Evolutionary conservation across 1,140 invertebrate species (phyloP).

Genomic region (Drosophila ambigua): DNA sequence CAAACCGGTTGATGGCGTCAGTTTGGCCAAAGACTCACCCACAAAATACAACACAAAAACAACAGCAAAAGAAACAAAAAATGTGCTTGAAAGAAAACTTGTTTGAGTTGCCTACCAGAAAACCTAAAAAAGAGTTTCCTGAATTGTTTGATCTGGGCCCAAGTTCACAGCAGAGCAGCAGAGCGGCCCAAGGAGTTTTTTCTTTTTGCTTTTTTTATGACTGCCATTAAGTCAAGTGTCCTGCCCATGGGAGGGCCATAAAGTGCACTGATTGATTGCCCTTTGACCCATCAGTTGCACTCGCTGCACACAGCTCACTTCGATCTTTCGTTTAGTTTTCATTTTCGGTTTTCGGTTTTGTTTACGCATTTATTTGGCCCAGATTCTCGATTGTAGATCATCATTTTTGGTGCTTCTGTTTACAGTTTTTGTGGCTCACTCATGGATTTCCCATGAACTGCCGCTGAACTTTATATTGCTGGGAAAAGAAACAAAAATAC

Average conservation of each 20-base stretch:
- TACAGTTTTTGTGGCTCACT: conserved; percentile 42
- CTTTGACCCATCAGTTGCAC: conserved; percentile 42
- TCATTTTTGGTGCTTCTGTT: conserved; percentile 14
- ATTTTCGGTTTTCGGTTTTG: conserved; percentile 34
- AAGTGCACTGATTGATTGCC: conserved; percentile 67
- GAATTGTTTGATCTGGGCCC: conserved; percentile 29
- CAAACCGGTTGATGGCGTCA: conserved; percentile 79
- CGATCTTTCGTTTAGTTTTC: conserved; percentile 40
- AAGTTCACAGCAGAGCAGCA: conserved; percentile 39
- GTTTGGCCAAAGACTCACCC: conserved; percentile 60
- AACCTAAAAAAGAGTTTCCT: conserved; percentile 18
- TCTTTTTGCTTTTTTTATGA: conserved; percentile 29
- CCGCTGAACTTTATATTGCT: conserved; percentile 50
- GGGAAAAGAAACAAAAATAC: neutral
- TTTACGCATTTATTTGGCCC: conserved; percentile 70
- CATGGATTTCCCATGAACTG: conserved; percentile 55
- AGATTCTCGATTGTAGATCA: conserved; percentile 36
- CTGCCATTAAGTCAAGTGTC: conserved; percentile 68
- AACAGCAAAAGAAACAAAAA: conserved; percentile 27
- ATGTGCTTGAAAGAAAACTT: conserved; percentile 49
- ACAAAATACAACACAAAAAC: conserved; percentile 15
- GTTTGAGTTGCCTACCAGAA: conserved; percentile 31
- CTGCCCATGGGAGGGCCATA: conserved; percentile 54
- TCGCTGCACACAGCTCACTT: conserved; percentile 6
- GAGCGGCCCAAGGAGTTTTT: conserved; percentile 7